A percentile compares a stretch with the other conserved stretches of the same genome.
These are phyloP conservation scores for Pygmarrhopalites habei DNA, from an alignment of 1,140 invertebrate genomes.

Conservation along the genomic window DNA sequence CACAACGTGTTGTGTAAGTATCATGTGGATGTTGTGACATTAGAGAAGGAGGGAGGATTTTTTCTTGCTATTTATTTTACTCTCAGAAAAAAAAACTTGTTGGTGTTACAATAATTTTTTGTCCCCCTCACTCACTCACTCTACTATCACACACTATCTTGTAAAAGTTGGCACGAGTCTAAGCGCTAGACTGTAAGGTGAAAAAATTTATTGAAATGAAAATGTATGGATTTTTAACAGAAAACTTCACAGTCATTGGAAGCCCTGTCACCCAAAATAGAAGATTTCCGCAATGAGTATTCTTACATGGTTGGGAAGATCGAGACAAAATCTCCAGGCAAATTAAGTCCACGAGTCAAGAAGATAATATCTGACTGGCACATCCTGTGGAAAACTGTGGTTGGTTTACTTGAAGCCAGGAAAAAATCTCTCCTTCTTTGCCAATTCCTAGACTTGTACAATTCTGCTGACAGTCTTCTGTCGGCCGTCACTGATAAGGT, in stretches of 20 bases:
- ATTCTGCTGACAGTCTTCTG: neutral
- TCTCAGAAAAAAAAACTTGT: too few species aligned
- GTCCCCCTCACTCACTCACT: too few species aligned
- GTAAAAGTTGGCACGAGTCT: too few species aligned
- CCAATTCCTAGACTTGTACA: neutral
- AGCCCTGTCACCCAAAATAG: slow-evolving; percentile 27
- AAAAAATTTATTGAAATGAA: too few species aligned
- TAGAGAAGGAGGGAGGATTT: too few species aligned
- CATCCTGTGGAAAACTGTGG: neutral
- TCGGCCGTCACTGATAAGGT: neutral
- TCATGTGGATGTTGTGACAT: too few species aligned
- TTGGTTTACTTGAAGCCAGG: neutral
- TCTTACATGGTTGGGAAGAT: slow-evolving; percentile 22
- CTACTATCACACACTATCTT: too few species aligned
- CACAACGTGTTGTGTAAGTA: too few species aligned
- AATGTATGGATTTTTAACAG: too few species aligned
- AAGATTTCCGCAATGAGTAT: slow-evolving; percentile 32
- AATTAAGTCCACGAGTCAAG: slow-evolving; percentile 25
- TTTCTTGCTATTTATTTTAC: too few species aligned
- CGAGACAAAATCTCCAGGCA: slow-evolving; percentile 11
- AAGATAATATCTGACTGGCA: slow-evolving; percentile 21
- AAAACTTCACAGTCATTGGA: slow-evolving; percentile 10
- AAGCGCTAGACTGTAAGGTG: too few species aligned
- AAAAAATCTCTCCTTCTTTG: slow-evolving; percentile 6
- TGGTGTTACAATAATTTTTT: too few species aligned